Evolutionary conservation across 2,113 vertebrate genomes (phyloP), one percentile per base, ranked within the genome.

Genomic region (Rhinogobius similis): DNA sequence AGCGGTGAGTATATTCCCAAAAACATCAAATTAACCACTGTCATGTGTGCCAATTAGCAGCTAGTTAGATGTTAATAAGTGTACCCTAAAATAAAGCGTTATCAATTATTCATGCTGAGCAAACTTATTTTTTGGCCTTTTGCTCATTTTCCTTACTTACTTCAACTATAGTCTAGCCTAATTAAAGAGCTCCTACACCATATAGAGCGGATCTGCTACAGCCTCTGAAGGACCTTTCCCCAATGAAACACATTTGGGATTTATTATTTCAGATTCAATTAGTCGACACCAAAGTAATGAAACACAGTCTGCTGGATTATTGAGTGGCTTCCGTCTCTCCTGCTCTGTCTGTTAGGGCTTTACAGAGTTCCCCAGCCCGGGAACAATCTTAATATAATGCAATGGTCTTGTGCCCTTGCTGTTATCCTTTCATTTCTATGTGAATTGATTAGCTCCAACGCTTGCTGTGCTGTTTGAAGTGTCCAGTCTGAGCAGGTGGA

Each of bases 371-470:
- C 59, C 78, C 70, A 86, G 24, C 81, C 69, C 81, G 55, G 62
- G 46, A 74, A 78, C 85, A 86, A 90, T 87, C 76, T 77, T 78
- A 39, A n/a, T 72, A 76, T 84, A 87, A 86, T 87, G 76, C 65
- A 62, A 75, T 70, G 58, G 76, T 71, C 48, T 73, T 68, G 67
- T 24, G 67, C 75, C 69, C 75, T 76, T 73, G 70, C 73, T 82
- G 78, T 84, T 86, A 69, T 62, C 65, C 65, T 76, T 46, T 78
- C 79, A 73, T 79, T 26, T 48, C 58, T 70, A 68, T 27, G 72
- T 65, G 78, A 65, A 78, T 73, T 78, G 76, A 84, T 84, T 65
- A 53, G 24, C 70, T 81, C n/a, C 50, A 73, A 44, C 58, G 76
- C 50, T 50, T 80, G 46, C 67, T 62, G 41, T 70, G 29, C 68